Evolutionary conservation across 2,113 vertebrate species (phyloP).

Genomic region (Okapia johnstoni): DNA sequence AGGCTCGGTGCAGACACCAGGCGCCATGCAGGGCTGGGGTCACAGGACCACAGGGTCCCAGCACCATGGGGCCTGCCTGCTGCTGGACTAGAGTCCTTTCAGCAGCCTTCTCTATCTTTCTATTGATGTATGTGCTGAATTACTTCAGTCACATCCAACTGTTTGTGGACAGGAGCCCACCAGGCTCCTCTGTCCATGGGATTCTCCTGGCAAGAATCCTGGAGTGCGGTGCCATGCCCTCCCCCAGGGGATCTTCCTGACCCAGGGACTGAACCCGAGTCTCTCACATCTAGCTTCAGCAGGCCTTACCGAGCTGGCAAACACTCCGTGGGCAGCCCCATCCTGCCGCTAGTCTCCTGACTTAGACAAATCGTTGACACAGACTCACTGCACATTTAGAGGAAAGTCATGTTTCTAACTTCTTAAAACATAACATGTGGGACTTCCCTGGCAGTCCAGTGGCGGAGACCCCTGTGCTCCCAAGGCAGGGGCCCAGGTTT

Average conservation of each 20-base stretch:
- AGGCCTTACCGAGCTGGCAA: neutral
- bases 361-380: neutral
- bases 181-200: neutral
- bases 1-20: neutral
- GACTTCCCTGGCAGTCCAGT: too few species aligned
- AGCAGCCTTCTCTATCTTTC: constrained; percentile 45
- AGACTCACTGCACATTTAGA: neutral
- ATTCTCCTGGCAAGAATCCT: neutral
- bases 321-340: neutral
- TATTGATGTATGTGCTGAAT: neutral
- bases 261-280: neutral
- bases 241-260: neutral
- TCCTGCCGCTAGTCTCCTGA: neutral
- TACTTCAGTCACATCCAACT: neutral
- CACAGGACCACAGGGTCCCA: neutral
- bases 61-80: neutral
- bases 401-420: neutral
- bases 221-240: neutral
- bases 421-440: neutral
- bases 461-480: too few species aligned
- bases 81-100: constrained; percentile 11
- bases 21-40: neutral
- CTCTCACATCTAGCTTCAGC: neutral
- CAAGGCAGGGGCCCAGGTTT: too few species aligned
- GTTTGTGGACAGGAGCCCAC: neutral